Base-by-base conservation (phyloP, 2,113 vertebrate genomes). In the Pipa parva region DNA sequence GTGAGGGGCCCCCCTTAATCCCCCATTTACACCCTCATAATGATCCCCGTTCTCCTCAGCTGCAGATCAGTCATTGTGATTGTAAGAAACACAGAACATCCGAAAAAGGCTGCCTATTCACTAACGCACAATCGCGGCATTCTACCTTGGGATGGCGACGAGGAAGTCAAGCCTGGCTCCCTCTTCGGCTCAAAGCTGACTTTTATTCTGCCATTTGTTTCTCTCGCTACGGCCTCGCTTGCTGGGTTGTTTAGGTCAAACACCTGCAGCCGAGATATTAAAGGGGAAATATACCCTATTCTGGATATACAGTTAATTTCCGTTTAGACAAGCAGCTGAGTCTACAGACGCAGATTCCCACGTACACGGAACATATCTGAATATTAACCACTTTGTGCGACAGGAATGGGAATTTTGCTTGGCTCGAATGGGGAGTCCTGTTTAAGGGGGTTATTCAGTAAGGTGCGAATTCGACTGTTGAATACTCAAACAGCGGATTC, bases 41-140 rank as follows among this genome's bases (percentile, higher is more conserved):
- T 85, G 78, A 85, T 83, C 81, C 79, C 67, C 83, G 84, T 87
- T 87, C 84, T 82, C 82, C 78, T 81, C 72, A 71, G 57, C 50
- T 80, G 74, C 73, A 82, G 17, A 83, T 83, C 74, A 82, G 75
- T 78, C 76, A 83, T 78, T 78, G 71, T 63, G 83, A 71, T 72
- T 49, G 83, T 85, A 77, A 59, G 75, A 82, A 78, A 82, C 75
- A 76, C 5, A 75, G 76, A 75, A n/a, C 80, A 80, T 74, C 79
- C 78, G 84, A 79, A 87, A 86, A 82, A 7, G 39, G 39, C 59
- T 82, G 72, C 72, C 73, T 80, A 84, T 81, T 76, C 74, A 80
- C 9, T 24, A 4, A 79, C 75, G 81, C 20, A 73, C 75, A 84
- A 83, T 77, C 71, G 26, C 71, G 81, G 73, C 70, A 77, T 80